Conservation (phyloP, 1,140 invertebrate species). For the Lycorma delicatula region DNA sequence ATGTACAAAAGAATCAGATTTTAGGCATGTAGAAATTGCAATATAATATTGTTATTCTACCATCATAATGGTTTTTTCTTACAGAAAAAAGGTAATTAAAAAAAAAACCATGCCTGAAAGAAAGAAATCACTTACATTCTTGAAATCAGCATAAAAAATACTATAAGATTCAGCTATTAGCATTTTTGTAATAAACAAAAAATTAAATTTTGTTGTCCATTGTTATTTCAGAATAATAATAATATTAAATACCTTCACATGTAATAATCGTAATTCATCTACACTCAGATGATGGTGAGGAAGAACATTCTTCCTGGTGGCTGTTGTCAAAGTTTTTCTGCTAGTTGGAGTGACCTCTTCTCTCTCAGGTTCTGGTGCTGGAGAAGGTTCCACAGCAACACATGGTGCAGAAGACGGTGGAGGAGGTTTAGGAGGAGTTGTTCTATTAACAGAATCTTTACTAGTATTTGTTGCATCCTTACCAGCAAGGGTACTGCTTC, state of each 20-base stretch:
- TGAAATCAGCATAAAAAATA: too few species aligned
- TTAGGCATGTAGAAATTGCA: too few species aligned
- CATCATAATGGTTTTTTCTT: too few species aligned
- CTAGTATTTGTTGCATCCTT: background rate
- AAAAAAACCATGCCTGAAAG: too few species aligned
- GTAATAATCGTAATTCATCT: slow-evolving; percentile 50
- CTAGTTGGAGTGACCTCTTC: slow-evolving; percentile 36
- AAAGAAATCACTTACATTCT: too few species aligned
- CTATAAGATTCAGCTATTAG: too few species aligned
- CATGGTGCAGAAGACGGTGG: slow-evolving; percentile 34
- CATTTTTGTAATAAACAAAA: too few species aligned
- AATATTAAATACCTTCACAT: slow-evolving; percentile 40
- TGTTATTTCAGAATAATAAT: too few species aligned
- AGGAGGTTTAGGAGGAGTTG: slow-evolving; percentile 32
- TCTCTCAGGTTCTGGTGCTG: slow-evolving; percentile 47
- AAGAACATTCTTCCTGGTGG: slow-evolving; percentile 38
- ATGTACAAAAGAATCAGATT: too few species aligned
- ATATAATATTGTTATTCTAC: too few species aligned
- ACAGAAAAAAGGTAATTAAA: too few species aligned
- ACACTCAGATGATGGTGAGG: slow-evolving; percentile 52
- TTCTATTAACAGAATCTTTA: background rate
- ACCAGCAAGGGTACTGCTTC: background rate
- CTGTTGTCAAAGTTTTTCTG: slow-evolving; percentile 33
- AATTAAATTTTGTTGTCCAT: background rate
- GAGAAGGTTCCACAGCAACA: slow-evolving; percentile 43